Evolutionary conservation across 2,888 invertebrate species (phyloP).

Genomic region (Myopa tessellatipennis): DNA sequence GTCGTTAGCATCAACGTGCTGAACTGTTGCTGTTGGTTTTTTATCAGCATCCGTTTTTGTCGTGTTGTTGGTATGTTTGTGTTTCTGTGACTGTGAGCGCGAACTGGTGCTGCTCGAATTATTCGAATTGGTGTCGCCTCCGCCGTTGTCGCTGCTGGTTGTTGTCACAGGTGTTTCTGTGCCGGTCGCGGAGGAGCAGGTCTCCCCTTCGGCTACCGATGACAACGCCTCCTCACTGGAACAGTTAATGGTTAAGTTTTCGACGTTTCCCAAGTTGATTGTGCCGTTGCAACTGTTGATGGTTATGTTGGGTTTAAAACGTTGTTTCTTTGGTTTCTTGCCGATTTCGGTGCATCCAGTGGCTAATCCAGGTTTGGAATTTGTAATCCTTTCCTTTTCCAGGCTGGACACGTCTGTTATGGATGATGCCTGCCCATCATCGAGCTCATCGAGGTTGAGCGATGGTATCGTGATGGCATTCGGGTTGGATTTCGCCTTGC

Average conservation of each 20-base stretch:
- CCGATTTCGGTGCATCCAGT: constrained; percentile 47
- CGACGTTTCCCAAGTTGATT: constrained; percentile 66
- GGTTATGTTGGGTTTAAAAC: constrained; percentile 66
- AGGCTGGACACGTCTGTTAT: constrained; percentile 61
- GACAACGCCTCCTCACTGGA: constrained; percentile 59
- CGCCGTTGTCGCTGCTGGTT: constrained; percentile 47
- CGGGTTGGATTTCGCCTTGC: constrained; percentile 56
- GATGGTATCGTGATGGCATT: constrained; percentile 56
- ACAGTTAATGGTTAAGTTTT: constrained; percentile 67
- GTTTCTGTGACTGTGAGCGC: constrained; percentile 61
- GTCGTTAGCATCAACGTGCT: constrained; percentile 31
- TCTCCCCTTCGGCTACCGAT: constrained; percentile 1
- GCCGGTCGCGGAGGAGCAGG: constrained; percentile 47
- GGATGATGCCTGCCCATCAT: constrained; percentile 62
- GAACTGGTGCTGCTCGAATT: constrained; percentile 61
- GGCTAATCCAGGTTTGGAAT: constrained; percentile 40
- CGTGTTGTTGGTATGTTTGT: constrained; percentile 45
- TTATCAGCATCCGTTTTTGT: constrained; percentile 4
- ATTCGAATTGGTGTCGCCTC: constrained; percentile 56
- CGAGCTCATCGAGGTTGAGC: constrained; percentile 61
- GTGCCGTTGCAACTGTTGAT: constrained; percentile 68
- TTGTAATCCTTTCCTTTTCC: constrained; percentile 47
- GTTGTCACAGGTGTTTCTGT: constrained; percentile 52
- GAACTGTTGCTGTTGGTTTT: constrained; percentile 32
- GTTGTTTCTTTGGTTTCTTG: constrained; percentile 53